These are phyloP conservation scores for Sprattus sprattus DNA, from an alignment of 2,113 vertebrate genomes.

Conservation along the genomic window DNA sequence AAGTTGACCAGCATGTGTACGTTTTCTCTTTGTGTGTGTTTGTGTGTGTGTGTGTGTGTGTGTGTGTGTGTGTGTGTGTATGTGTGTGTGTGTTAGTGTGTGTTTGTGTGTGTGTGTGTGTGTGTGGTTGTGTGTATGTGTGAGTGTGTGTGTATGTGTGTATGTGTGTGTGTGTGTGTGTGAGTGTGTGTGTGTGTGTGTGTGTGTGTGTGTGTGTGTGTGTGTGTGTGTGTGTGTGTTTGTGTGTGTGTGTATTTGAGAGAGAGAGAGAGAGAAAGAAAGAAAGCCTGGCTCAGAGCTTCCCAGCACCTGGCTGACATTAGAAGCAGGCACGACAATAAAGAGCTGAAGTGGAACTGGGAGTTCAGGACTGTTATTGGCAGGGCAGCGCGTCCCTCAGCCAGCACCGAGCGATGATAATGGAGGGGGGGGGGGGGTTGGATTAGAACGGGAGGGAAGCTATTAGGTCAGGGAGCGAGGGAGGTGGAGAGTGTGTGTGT, in stretches of 20 bases:
- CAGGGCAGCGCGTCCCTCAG: background rate
- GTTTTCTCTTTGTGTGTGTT: background rate
- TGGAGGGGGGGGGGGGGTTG: background rate
- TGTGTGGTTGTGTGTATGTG: background rate
- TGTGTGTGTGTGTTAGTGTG: background rate
- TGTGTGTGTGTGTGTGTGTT: background rate
- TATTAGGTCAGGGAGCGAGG: background rate
- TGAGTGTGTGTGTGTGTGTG: background rate
- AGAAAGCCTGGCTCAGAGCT: background rate
- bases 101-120: background rate
- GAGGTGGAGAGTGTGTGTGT: background rate
- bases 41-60: background rate
- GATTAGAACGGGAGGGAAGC: background rate
- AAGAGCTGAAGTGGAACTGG: background rate
- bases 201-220: background rate
- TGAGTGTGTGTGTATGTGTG: background rate
- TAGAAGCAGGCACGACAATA: background rate
- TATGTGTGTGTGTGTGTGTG: too few relatives aligned
- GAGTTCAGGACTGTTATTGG: background rate
- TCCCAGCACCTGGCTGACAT: constrained; percentile 2
- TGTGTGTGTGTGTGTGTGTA: background rate
- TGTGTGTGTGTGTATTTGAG: background rate
- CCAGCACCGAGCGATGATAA: background rate
- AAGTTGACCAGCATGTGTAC: background rate
- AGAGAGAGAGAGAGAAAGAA: too few relatives aligned